phyloP scores from a whole-genome alignment of 2,888 invertebrate species.

The Gnatocerus cornutus region DNA sequence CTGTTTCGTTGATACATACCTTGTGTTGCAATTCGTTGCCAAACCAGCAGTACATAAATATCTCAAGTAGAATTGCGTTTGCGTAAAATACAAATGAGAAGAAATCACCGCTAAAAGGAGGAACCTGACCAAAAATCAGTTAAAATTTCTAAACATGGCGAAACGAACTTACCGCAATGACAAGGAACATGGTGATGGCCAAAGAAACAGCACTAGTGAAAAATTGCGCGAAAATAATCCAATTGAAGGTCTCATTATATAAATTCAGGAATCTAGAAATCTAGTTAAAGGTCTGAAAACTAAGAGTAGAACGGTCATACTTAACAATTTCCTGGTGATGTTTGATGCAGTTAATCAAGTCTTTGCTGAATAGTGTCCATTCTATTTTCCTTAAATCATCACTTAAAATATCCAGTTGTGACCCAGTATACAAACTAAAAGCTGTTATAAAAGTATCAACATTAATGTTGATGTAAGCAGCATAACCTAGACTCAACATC shows the following conservation, averaged over 20 bases:
- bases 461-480: background rate
- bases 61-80: conserved; percentile 10
- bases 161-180: no score
- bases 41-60: conserved; percentile 37
- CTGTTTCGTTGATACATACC: no score
- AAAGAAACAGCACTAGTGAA: conserved; percentile 4
- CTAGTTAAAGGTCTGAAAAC: no score
- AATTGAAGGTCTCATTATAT: background rate
- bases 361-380: background rate
- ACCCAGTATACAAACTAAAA: conserved; percentile 4
- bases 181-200: no score
- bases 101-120: conserved; percentile 13
- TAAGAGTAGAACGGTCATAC: no score
- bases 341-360: conserved; percentile 7
- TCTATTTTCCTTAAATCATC: conserved; percentile 3
- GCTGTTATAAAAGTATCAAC: background rate
- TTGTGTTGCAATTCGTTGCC: conserved; percentile 28
- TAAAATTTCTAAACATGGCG: no score
- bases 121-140: no score
- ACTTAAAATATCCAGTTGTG: conserved; percentile 21
- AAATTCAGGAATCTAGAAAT: background rate
- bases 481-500: background rate
- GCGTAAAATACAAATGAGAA: conserved; percentile 8
- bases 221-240: conserved; percentile 14
- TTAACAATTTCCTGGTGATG: conserved; percentile 14